These are phyloP conservation scores for Albula glossodonta DNA, from an alignment of 2,113 vertebrate genomes.

Conservation along the genomic window DNA sequence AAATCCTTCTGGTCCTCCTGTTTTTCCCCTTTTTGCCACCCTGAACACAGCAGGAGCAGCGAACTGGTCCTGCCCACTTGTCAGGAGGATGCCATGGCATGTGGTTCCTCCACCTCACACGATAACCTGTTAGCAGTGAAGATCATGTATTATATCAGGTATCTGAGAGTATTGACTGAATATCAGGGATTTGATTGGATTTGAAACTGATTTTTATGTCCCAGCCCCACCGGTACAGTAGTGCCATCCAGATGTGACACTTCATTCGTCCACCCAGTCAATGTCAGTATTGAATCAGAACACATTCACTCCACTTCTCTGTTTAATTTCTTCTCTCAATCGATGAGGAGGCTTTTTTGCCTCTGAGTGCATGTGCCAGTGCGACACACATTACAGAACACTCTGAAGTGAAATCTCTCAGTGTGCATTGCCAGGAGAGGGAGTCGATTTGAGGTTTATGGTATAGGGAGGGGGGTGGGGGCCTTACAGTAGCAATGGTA, in stretches of 20 bases:
- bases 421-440: conserved; percentile 50
- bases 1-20: not conserved
- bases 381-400: conserved; percentile 42
- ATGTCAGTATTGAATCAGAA: conserved; percentile 3
- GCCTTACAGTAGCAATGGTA: conserved; percentile 61
- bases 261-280: not conserved
- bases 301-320: not conserved
- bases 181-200: conserved; percentile 6
- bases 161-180: not conserved
- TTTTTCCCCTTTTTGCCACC: too few relatives aligned
- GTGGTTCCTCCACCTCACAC: too few relatives aligned
- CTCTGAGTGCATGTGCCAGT: not conserved
- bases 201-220: not conserved
- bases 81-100: too few relatives aligned
- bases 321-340: conserved; percentile 17
- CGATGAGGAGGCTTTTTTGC: conserved; percentile 23
- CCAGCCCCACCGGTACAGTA: not conserved
- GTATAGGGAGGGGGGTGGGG: conserved; percentile 43
- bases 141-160: not conserved
- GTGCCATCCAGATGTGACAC: not conserved
- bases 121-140: too few relatives aligned
- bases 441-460: conserved; percentile 41
- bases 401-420: conserved; percentile 48
- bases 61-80: too few relatives aligned
- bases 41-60: too few relatives aligned